Conservation (phyloP, 2,888 invertebrate species). For the Rhamnusium bicolor region DNA sequence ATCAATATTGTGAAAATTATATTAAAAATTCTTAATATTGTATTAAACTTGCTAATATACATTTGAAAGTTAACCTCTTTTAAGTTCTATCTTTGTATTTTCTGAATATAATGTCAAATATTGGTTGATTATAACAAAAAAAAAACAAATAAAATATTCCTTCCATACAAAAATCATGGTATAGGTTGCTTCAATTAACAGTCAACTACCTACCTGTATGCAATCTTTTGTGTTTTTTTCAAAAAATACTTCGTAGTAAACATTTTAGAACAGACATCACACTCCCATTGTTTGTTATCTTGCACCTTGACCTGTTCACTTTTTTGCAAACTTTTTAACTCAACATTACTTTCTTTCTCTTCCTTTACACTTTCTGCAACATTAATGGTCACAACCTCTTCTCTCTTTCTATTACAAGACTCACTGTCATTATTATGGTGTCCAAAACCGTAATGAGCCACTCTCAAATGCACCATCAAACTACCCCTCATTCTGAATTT, state of each 20-base stretch:
- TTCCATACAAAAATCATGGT: neutral
- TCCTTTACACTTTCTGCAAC: neutral
- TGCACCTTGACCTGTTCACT: slow-evolving; percentile 29
- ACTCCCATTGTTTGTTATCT: slow-evolving; percentile 88
- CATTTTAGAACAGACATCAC: slow-evolving; percentile 87
- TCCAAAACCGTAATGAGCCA: slow-evolving; percentile 81
- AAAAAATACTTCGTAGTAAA: slow-evolving; percentile 93
- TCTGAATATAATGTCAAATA: too few species aligned
- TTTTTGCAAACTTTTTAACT: slow-evolving; percentile 10
- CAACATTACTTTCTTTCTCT: neutral
- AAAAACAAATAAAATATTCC: neutral
- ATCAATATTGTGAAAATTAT: too few species aligned
- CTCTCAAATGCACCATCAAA: slow-evolving; percentile 83
- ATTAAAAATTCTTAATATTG: too few species aligned
- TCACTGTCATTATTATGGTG: slow-evolving; percentile 43
- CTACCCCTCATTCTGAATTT: slow-evolving; percentile 88
- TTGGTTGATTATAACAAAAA: too few species aligned
- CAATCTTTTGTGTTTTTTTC: slow-evolving; percentile 89
- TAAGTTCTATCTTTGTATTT: too few species aligned
- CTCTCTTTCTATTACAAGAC: neutral
- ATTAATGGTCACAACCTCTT: slow-evolving; percentile 9
- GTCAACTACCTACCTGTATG: slow-evolving; percentile 80
- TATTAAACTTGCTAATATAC: too few species aligned
- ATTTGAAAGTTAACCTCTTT: too few species aligned
- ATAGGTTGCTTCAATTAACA: neutral